Evolutionary conservation across 2,888 invertebrate species (phyloP), one percentile per base, ranked within the genome.

Genomic region (Arenicola marina): DNA sequence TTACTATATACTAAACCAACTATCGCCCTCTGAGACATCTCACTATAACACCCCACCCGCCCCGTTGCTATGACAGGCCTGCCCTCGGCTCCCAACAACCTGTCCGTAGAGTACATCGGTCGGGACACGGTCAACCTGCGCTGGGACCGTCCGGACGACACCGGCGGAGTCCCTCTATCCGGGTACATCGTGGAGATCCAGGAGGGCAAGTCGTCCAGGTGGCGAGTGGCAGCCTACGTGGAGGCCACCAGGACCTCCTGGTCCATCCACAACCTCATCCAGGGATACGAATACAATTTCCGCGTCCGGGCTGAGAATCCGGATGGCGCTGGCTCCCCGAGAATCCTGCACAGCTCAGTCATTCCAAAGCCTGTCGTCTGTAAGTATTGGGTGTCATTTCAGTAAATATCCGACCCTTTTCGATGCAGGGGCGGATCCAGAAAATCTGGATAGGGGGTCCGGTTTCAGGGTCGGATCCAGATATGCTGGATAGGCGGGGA

Each of bases 101-200:
- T 83, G 2, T 73, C 73, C 51, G 68, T 77, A 18, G 66, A 73
- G 24, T 76, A 76, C 56, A 62, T 79, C 43, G 75, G 73, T 33
- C 74, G 74, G 45, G 79, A 76, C 43, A 71, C 77, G 2, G 74
- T 75, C 51, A 89, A 90, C 80, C 84, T 97, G 31, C 88, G 90
- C 44, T 97, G 97, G 97, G 87, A 88, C 48, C 88, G 91, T 3
- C 95, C 95, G 0, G 87, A 88, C 18, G 93, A 96, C 78, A 95
- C 96, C 76, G 96, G 95, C 2, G 96, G 96, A 29, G 94, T 95
- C 77, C 92, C 93, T 80, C 68, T 81, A 64, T 92, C 93, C 11
- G 92, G 91, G 79, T 97, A 94, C 81, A 91, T 94, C 63, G 63
- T 81, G 15, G 78, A 81, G 63, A 78, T 78, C 92, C 62, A 63